phyloP scores from a whole-genome alignment of 2,797 vertebrate genomes.

The Channallabes apus region DNA sequence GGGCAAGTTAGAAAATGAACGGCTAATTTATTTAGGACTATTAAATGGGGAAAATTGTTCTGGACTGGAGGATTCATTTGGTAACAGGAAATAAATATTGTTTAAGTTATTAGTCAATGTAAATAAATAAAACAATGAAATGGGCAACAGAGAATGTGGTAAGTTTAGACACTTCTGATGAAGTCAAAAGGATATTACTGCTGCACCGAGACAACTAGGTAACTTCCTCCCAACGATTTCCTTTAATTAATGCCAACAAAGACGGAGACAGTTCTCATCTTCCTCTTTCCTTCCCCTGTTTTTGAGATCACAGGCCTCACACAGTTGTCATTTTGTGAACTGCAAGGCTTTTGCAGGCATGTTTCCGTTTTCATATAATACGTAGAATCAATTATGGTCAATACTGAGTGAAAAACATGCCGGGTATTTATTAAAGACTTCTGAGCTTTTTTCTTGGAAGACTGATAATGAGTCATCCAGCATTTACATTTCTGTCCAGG shows the following conservation, averaged over 20 bases:
- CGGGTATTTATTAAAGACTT: not conserved
- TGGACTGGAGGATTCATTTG: conserved; percentile 11
- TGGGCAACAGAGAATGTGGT: not conserved
- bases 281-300: not conserved
- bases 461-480: conserved; percentile 16
- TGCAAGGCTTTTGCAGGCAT: not conserved
- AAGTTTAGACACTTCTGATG: conserved; percentile 10
- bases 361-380: not conserved
- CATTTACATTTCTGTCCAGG: not conserved
- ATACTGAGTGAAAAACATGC: not conserved
- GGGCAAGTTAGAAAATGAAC: not conserved
- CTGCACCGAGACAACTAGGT: conserved; percentile 9
- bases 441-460: not conserved
- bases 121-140: conserved; percentile 23
- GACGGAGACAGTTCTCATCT: not conserved
- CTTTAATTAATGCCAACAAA: conserved; percentile 35
- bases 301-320: not conserved
- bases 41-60: conserved; percentile 17
- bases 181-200: conserved; percentile 16
- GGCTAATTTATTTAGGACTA: conserved; percentile 12
- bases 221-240: conserved; percentile 11
- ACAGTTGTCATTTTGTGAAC: not conserved
- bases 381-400: not conserved
- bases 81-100: conserved; percentile 26
- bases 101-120: conserved; percentile 31